Conservation (phyloP, 1,140 invertebrate species). For the Spodoptera frugiperda region DNA sequence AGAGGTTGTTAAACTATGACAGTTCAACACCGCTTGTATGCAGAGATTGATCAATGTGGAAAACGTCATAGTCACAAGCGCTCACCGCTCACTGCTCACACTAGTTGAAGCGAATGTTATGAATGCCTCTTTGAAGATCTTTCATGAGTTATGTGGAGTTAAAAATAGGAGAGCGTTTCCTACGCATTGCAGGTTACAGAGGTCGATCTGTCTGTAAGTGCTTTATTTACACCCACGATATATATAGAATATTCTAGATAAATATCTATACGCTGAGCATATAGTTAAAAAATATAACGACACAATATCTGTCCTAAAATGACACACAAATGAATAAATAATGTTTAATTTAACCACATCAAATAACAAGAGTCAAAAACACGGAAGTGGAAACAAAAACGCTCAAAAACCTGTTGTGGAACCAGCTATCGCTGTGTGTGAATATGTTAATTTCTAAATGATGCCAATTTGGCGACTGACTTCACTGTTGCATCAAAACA, state of each 20-base stretch:
- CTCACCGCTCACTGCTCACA: too few species aligned
- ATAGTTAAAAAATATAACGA: too few species aligned
- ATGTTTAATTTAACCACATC: neutral
- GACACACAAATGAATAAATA: too few species aligned
- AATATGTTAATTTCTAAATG: constrained; percentile 1
- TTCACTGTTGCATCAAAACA: constrained; percentile 17
- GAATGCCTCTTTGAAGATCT: too few species aligned
- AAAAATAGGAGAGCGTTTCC: neutral
- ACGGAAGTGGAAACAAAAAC: neutral
- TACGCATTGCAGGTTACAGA: neutral
- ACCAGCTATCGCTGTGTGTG: neutral
- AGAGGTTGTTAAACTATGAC: neutral
- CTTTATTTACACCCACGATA: neutral
- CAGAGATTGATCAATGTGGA: too few species aligned
- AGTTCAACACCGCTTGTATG: too few species aligned
- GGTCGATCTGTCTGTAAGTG: neutral
- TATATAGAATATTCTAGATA: too few species aligned
- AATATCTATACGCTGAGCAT: too few species aligned
- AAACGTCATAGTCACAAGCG: too few species aligned
- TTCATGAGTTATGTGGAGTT: too few species aligned
- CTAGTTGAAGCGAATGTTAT: too few species aligned
- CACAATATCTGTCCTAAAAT: too few species aligned
- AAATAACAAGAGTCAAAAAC: constrained; percentile 16
- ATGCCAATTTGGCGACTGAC: constrained; percentile 35
- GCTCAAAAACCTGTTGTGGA: neutral